Conservation (phyloP, 2,888 invertebrate genomes). For the Gryllus longicercus region DNA sequence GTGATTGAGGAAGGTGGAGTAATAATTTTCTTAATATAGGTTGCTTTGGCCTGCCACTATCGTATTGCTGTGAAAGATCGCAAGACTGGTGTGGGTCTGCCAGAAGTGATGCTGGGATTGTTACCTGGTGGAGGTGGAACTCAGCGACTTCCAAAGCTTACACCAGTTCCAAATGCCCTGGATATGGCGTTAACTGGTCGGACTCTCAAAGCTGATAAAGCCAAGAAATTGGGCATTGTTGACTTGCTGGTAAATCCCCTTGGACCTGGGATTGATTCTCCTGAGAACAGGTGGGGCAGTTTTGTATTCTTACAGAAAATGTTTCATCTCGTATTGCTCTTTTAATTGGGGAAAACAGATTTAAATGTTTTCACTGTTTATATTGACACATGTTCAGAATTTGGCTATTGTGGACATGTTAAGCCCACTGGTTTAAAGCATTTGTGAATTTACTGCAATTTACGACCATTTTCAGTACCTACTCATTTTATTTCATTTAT, state of each 20-base stretch:
- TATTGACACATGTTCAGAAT: too few species aligned
- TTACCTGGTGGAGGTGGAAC: conserved; percentile 97
- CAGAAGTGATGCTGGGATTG: conserved; percentile 96
- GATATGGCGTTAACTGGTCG: conserved; percentile 93
- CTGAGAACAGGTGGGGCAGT: conserved; percentile 48
- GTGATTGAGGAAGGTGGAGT: background rate
- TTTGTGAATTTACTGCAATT: too few species aligned
- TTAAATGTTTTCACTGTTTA: too few species aligned
- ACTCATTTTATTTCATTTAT: too few species aligned
- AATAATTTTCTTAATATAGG: conserved; percentile 44
- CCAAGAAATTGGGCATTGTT: conserved; percentile 91
- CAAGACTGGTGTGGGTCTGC: conserved; percentile 85
- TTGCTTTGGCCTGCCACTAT: conserved; percentile 91
- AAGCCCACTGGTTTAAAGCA: too few species aligned
- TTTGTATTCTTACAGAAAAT: too few species aligned
- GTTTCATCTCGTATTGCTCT: too few species aligned
- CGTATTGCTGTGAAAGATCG: conserved; percentile 91
- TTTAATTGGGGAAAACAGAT: too few species aligned
- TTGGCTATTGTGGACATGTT: too few species aligned
- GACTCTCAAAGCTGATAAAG: conserved; percentile 82
- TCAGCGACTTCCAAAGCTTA: conserved; percentile 78
- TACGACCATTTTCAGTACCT: too few species aligned
- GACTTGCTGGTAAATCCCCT: conserved; percentile 86
- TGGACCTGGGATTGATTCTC: conserved; percentile 66
- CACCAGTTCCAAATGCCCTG: conserved; percentile 79